A percentile compares a stretch with the other conserved stretches of the same genome.
These are phyloP conservation scores for Calephelis perditalis DNA, from an alignment of 2,888 invertebrate species.

Conservation along the genomic window DNA sequence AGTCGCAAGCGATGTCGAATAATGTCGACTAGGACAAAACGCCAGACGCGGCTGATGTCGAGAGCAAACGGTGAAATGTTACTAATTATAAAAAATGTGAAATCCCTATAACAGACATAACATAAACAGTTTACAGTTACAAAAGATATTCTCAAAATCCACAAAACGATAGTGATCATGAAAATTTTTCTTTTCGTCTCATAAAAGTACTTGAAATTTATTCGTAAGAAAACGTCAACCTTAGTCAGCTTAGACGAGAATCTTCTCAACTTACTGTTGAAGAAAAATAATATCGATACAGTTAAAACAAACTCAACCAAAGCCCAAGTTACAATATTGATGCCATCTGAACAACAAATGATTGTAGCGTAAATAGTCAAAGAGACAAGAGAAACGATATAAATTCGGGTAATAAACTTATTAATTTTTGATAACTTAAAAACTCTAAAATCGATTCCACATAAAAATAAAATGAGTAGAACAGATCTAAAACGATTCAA, in stretches of 20 bases:
- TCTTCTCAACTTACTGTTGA: conserved; percentile 38
- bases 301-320: conserved; percentile 48
- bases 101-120: conserved; percentile 37
- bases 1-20: conserved; percentile 51
- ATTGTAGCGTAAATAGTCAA: conserved; percentile 39
- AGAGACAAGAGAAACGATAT: conserved; percentile 40
- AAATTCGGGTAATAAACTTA: conserved; percentile 36
- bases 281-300: conserved; percentile 41
- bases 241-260: conserved; percentile 42
- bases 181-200: conserved; percentile 36
- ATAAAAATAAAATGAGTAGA: conserved; percentile 43
- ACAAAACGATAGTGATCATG: conserved; percentile 37
- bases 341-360: conserved; percentile 39
- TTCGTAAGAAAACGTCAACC: conserved; percentile 48
- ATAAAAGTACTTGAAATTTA: conserved; percentile 41
- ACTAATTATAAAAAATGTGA: conserved; percentile 40
- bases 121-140: conserved; percentile 41
- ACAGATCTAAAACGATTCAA: conserved; percentile 41
- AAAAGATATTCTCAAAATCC: conserved; percentile 44
- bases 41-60: conserved; percentile 59
- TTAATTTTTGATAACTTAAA: conserved; percentile 36
- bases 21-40: conserved; percentile 51
- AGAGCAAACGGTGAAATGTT: conserved; percentile 49
- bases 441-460: conserved; percentile 53
- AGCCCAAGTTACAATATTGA: conserved; percentile 44